Percentiles rank a stretch among this genome's conserved stretches.
Evolutionary conservation across 2,113 vertebrate species (phyloP).

Genomic region (Tachysurus fulvidraco): DNA sequence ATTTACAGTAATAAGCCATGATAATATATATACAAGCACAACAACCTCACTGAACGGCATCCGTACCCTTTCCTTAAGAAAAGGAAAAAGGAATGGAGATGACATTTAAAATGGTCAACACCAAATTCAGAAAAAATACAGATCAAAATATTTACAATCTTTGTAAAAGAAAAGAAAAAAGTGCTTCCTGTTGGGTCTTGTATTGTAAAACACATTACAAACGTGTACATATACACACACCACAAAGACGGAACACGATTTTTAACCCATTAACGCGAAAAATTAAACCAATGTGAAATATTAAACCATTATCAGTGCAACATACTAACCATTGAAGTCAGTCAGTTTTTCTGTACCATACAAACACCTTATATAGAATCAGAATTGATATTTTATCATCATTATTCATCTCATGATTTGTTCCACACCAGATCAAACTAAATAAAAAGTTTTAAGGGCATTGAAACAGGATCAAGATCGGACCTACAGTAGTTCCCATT

Average conservation of each 20-base stretch:
- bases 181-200: constrained; percentile 68
- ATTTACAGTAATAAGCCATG: constrained; percentile 32
- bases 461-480: background rate
- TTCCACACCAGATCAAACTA: constrained; percentile 2
- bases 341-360: constrained; percentile 9
- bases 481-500: background rate
- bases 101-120: constrained; percentile 43
- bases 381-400: background rate
- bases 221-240: constrained; percentile 37
- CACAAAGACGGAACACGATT: constrained; percentile 31
- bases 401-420: background rate
- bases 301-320: constrained; percentile 26
- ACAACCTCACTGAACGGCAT: constrained; percentile 11
- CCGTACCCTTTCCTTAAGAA: constrained; percentile 1
- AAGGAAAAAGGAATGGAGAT: background rate
- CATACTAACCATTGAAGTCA: constrained; percentile 9
- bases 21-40: constrained; percentile 27
- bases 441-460: constrained; percentile 3
- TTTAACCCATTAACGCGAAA: background rate
- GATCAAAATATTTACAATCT: constrained; percentile 69
- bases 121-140: constrained; percentile 61
- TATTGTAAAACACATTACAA: constrained; percentile 31
- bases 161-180: constrained; percentile 70
- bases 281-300: background rate
- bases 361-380: background rate